These are phyloP conservation scores for Glaucomys volans DNA, from an alignment of 2,113 vertebrate genomes.

Conservation along the genomic window DNA sequence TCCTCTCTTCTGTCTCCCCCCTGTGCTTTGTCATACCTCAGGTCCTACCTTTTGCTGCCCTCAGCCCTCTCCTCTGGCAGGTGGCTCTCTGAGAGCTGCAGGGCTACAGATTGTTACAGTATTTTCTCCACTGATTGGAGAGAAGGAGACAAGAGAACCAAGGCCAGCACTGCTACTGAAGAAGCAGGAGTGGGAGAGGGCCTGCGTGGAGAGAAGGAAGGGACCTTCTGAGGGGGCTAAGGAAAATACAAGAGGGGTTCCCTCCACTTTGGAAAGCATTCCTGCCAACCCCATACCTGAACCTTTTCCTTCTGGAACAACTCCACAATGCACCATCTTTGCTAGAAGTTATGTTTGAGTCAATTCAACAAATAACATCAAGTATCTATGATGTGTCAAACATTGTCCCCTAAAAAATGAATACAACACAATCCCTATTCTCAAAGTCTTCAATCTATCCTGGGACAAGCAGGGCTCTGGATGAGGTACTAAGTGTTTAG, in stretches of 20 bases:
- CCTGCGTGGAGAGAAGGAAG: no score
- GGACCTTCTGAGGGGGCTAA: accelerated
- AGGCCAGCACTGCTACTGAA: neutral
- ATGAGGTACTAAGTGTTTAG: accelerated
- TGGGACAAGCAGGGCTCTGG: neutral
- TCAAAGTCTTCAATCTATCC: neutral
- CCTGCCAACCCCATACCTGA: neutral
- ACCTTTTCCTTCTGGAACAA: neutral
- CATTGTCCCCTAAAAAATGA: neutral
- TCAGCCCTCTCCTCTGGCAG: neutral
- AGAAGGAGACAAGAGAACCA: neutral
- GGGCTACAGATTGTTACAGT: neutral
- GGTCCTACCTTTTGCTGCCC: neutral
- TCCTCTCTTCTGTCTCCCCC: no score
- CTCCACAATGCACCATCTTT: neutral
- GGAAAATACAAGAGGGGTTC: neutral
- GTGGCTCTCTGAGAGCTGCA: neutral
- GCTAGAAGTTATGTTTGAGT: neutral
- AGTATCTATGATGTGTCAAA: no score
- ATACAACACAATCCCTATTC: neutral
- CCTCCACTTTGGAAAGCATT: neutral
- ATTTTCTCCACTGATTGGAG: neutral
- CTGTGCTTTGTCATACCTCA: neutral
- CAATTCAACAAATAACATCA: neutral
- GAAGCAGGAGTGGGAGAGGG: neutral